Percentiles rank a stretch among this genome's conserved stretches.
These are phyloP conservation scores for Parnassius orleans DNA, from an alignment of 2,888 invertebrate genomes.

Conservation along the genomic window DNA sequence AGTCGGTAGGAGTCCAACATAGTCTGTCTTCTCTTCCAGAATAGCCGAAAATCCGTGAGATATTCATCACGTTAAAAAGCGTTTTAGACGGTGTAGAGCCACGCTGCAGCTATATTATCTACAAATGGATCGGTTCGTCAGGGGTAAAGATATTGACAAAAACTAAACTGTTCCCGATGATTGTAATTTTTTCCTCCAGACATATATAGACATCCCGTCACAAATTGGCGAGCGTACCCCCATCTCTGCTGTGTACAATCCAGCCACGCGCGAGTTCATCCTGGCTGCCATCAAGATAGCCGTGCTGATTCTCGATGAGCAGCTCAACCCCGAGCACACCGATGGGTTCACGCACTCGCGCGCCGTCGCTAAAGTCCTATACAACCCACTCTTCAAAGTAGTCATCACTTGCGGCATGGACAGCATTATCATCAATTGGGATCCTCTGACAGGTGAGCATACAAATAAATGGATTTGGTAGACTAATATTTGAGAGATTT, in stretches of 20 bases:
- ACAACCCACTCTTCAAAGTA: constrained; percentile 87
- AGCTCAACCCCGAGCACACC: constrained; percentile 84
- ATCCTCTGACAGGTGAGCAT: constrained; percentile 82
- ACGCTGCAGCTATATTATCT: too few relatives aligned
- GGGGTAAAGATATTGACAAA: too few relatives aligned
- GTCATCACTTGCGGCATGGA: constrained; percentile 89
- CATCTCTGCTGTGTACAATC: constrained; percentile 84
- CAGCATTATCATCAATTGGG: constrained; percentile 91
- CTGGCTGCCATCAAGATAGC: constrained; percentile 85
- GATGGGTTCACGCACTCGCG: constrained; percentile 87
- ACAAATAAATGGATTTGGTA: too few relatives aligned
- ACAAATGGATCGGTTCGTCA: too few relatives aligned
- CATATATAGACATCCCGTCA: constrained; percentile 83
- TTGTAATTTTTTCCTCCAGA: constrained; percentile 56
- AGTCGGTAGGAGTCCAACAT: too few relatives aligned
- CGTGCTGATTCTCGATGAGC: constrained; percentile 82
- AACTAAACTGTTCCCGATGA: too few relatives aligned
- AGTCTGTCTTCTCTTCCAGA: too few relatives aligned
- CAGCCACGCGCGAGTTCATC: constrained; percentile 83
- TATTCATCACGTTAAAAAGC: too few relatives aligned
- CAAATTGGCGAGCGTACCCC: constrained; percentile 82
- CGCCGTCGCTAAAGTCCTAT: constrained; percentile 86
- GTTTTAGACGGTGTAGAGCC: too few relatives aligned
- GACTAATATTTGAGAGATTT: too few relatives aligned
- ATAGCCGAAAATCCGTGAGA: too few relatives aligned